A percentile compares a stretch with the other conserved stretches of the same genome.
Conservation (phyloP, 2,113 vertebrate species). For the Acrocephalus arundinaceus region DNA sequence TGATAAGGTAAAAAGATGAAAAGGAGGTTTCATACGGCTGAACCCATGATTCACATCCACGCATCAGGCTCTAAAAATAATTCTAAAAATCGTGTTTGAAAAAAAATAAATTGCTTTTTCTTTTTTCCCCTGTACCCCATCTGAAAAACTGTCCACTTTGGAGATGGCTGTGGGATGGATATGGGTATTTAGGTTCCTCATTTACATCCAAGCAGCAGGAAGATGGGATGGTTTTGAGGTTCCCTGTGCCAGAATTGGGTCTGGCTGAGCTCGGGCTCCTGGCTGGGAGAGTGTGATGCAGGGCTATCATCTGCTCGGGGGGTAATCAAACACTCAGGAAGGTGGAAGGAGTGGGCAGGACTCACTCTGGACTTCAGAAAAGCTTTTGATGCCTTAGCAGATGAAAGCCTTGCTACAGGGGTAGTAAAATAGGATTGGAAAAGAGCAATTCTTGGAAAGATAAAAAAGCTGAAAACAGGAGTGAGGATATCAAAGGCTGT, state of each 20-base stretch:
- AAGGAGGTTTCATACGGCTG: background rate
- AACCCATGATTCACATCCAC: background rate
- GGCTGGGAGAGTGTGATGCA: background rate
- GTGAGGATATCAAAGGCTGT: background rate
- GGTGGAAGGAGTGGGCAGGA: background rate
- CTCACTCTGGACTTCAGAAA: conserved; percentile 3
- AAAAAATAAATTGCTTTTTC: background rate
- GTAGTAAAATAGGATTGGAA: background rate
- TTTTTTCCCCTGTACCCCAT: background rate
- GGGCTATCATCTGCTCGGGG: background rate
- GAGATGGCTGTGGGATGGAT: background rate
- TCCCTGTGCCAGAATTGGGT: background rate
- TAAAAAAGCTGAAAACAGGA: background rate
- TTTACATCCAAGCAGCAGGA: background rate
- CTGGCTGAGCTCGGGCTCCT: background rate
- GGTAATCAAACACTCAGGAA: background rate
- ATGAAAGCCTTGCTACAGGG: conserved; percentile 18
- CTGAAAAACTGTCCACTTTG: background rate
- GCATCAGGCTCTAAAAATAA: background rate
- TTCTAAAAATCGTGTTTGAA: rapidly evolving
- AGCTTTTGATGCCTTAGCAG: conserved; percentile 11
- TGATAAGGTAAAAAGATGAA: conserved; percentile 1
- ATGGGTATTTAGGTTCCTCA: background rate
- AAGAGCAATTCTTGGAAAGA: background rate
- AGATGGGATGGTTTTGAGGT: background rate